Base-by-base conservation (phyloP, 2,888 invertebrate genomes). In the Xestobium rufovillosum region DNA sequence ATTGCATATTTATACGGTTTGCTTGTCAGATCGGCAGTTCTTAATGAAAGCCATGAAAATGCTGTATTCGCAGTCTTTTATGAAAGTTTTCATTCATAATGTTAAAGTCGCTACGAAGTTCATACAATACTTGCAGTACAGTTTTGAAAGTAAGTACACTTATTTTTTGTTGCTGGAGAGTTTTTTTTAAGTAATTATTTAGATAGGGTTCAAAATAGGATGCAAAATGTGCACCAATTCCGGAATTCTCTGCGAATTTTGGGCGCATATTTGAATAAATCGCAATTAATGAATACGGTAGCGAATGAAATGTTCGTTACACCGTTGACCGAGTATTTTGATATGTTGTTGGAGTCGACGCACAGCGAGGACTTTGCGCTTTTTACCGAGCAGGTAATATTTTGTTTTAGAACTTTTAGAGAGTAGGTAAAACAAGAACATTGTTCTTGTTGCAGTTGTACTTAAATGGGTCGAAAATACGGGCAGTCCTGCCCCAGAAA, bases 341-440 rank as follows among this genome's bases (percentile, higher is more conserved):
- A 61, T 36, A 56, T 65, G 53, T 43, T 70, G 6, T 47, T 71
- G 12, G 63, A 69, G 39, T 50, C 53, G 27, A 53, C 50, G 13
- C 54, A 59, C 17, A 56, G 59, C 31, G 54, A 56, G 11, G 67
- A 68, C 51, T 50, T 66, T 11, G 61, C 65, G 49, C 51, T 68
- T 19, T 65, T 65, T 39, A 55, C 63, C 12, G 55, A 45, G 31
- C 63, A 66, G 57, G 69, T 69, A 57, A 37, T 10, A 27, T 25
- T 23, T 19, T 12, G n/a, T 23, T 8, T 23, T 8, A 23, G n/a
- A 8, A 23, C n/a, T 23, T 23, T 23, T n/a, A n/a, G n/a, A n/a
- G n/a, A n/a, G n/a, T n/a, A n/a, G n/a, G 23, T 19, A 19, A 8
- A 6, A 19, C 23, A 19, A n/a, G 6, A 19, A 6, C 6, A 6